phyloP scores from a whole-genome alignment of 2,888 invertebrate species.

The Diarsia brunnea region DNA sequence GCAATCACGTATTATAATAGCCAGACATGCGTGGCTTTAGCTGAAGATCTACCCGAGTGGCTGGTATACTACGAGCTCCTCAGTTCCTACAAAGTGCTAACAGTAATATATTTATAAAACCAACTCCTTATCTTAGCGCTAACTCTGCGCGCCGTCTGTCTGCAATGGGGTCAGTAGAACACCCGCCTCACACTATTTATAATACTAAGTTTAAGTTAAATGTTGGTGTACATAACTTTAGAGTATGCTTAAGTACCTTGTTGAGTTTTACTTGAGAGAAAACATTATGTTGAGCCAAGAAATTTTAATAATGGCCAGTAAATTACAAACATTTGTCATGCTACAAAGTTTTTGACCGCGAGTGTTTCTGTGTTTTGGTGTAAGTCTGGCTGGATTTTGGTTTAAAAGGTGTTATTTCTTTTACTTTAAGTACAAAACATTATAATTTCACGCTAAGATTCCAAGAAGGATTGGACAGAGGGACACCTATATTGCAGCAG shows the following conservation, averaged over 20 bases:
- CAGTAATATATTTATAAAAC: slow-evolving; percentile 49
- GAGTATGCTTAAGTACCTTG: slow-evolving; percentile 47
- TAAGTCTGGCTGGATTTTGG: not conserved
- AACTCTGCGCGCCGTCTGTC: slow-evolving; percentile 35
- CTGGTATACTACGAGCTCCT: too few relatives aligned
- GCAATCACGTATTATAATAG: too few relatives aligned
- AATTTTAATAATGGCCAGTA: slow-evolving; percentile 39
- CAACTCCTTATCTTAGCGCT: slow-evolving; percentile 51
- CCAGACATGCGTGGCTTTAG: too few relatives aligned
- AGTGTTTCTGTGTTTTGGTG: slow-evolving; percentile 17
- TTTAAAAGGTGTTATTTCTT: not conserved
- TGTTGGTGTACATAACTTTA: slow-evolving; percentile 50
- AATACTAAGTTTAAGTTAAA: slow-evolving; percentile 56
- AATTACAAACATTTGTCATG: slow-evolving; percentile 36
- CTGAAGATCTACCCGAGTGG: too few relatives aligned
- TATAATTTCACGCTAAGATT: not conserved
- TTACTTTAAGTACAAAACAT: not conserved
- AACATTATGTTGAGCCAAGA: slow-evolving; percentile 46
- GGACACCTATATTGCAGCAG: not conserved
- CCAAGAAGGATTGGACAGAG: not conserved
- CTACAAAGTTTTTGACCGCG: slow-evolving; percentile 29
- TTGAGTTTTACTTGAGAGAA: slow-evolving; percentile 41
- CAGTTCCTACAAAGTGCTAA: slow-evolving; percentile 27
- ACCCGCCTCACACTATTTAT: slow-evolving; percentile 47
- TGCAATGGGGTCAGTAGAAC: slow-evolving; percentile 58